Percentiles rank a stretch among this genome's conserved stretches.
Evolutionary conservation across 2,113 vertebrate species (phyloP).

Genomic region (Lagopus leucura): DNA sequence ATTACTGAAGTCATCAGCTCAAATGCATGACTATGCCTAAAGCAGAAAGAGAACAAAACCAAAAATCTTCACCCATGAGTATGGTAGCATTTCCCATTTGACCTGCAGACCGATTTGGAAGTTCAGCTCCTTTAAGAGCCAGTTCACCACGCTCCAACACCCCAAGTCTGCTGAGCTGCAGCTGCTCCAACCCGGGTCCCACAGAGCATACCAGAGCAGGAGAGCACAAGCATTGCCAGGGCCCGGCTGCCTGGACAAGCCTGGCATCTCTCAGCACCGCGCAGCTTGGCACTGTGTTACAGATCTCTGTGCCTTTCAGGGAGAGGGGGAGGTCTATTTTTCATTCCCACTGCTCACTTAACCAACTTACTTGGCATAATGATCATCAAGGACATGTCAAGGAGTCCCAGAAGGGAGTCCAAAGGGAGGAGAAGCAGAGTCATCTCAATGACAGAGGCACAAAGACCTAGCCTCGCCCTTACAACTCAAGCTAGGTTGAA

Average conservation of each 20-base stretch:
- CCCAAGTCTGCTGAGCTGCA: background rate
- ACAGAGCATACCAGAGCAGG: slow-evolving; percentile 27
- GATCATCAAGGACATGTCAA: background rate
- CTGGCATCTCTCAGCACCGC: background rate
- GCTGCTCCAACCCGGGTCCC: slow-evolving; percentile 7
- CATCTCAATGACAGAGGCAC: background rate
- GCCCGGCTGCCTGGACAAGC: slow-evolving; percentile 41
- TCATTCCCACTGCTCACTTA: background rate
- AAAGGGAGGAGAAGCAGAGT: background rate
- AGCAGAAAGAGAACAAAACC: background rate
- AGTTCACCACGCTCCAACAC: background rate
- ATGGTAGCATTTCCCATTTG: background rate
- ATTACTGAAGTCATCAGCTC: background rate
- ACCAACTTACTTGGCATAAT: background rate
- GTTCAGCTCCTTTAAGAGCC: background rate
- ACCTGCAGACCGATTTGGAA: background rate
- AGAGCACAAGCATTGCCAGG: background rate
- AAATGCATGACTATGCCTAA: background rate
- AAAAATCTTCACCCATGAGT: fast-evolving
- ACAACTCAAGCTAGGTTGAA: fast-evolving
- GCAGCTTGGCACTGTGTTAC: background rate
- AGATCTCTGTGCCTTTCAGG: background rate
- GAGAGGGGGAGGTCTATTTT: background rate
- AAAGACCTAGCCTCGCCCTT: background rate
- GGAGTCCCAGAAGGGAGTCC: fast-evolving